Conservation (phyloP, 2,888 invertebrate species). For the Xiphydria camelus region DNA sequence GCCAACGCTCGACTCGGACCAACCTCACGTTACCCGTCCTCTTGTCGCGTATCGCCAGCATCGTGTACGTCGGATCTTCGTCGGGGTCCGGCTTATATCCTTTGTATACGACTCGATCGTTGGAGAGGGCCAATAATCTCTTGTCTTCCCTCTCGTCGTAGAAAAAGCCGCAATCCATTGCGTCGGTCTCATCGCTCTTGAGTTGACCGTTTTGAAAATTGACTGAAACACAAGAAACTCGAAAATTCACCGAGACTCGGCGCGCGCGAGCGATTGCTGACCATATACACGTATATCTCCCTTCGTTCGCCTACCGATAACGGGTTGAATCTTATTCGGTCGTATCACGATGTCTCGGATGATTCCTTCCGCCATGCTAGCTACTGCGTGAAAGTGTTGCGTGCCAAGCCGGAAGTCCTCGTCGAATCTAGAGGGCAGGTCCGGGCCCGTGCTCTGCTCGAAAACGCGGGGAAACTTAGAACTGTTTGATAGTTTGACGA, state of each 20-base stretch:
- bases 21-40: conserved; percentile 48
- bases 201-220: conserved; percentile 50
- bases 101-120: conserved; percentile 46
- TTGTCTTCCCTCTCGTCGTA: conserved; percentile 35
- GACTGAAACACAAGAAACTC: conserved; percentile 33
- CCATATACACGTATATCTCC: background rate
- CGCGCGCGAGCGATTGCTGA: background rate
- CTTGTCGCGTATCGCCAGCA: conserved; percentile 49
- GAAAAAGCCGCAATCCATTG: conserved; percentile 45
- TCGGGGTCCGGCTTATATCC: conserved; percentile 43
- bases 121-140: conserved; percentile 44
- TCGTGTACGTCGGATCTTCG: conserved; percentile 41
- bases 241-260: background rate
- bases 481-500: too few relatives aligned
- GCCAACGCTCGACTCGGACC: conserved; percentile 50
- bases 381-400: too few relatives aligned
- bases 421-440: too few relatives aligned
- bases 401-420: too few relatives aligned
- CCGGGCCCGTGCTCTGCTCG: too few relatives aligned
- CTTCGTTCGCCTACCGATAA: conserved; percentile 37
- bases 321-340: conserved; percentile 45
- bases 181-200: conserved; percentile 42
- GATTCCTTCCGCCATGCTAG: too few relatives aligned
- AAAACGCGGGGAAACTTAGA: too few relatives aligned
- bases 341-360: conserved; percentile 45